Conservation (phyloP, 2,888 invertebrate genomes). For the Drosophila neotestacea region DNA sequence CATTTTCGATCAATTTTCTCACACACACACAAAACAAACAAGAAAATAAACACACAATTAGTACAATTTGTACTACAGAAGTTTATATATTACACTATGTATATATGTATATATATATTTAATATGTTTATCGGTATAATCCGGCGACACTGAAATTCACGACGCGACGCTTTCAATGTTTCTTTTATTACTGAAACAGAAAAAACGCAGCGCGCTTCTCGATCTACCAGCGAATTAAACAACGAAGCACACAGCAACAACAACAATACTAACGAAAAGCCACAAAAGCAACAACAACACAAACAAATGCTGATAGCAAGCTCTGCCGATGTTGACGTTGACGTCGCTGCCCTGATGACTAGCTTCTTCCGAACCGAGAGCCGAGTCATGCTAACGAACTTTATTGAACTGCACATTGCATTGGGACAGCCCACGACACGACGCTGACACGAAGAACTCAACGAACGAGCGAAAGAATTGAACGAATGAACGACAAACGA, state of each 20-base stretch:
- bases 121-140: constrained; percentile 2
- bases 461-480: constrained; percentile 7
- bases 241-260: constrained; percentile 19
- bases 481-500: constrained; percentile 1
- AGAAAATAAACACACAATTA: constrained; percentile 4
- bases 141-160: constrained; percentile 41
- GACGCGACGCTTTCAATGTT: constrained; percentile 63
- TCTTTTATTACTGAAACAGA: constrained; percentile 63
- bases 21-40: constrained; percentile 16
- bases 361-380: constrained; percentile 11
- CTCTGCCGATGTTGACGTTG: constrained; percentile 29
- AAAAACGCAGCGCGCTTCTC: constrained; percentile 45
- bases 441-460: constrained; percentile 9
- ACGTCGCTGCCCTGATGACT: constrained; percentile 24
- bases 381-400: constrained; percentile 62
- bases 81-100: neutral
- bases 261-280: constrained; percentile 11
- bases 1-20: constrained; percentile 43
- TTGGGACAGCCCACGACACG: constrained; percentile 19
- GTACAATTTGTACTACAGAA: neutral
- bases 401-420: constrained; percentile 63
- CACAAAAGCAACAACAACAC: constrained; percentile 15
- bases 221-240: constrained; percentile 51
- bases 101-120: constrained; percentile 14
- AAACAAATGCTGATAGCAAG: constrained; percentile 47